These are phyloP conservation scores for Armadillidium nasatum DNA, from an alignment of 1,140 invertebrate genomes.

Conservation along the genomic window DNA sequence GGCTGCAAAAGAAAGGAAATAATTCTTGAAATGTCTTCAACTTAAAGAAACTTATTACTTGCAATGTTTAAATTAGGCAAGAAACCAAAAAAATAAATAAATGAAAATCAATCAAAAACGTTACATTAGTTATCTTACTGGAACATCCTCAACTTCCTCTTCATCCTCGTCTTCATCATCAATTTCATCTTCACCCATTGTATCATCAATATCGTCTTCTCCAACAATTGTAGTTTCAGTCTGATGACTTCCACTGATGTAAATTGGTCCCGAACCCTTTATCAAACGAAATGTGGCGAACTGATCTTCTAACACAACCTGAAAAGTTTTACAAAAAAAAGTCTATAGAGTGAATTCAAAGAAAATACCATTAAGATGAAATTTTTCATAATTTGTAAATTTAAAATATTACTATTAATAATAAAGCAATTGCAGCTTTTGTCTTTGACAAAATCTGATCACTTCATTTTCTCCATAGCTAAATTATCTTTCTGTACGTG, in stretches of 20 bases:
- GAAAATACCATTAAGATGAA: too few species aligned
- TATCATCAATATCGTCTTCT: slow-evolving; percentile 11
- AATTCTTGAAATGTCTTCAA: background rate
- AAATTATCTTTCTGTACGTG: too few species aligned
- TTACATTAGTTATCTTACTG: background rate
- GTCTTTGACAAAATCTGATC: too few species aligned
- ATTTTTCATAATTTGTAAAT: too few species aligned
- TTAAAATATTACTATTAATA: too few species aligned
- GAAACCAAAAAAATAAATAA: background rate
- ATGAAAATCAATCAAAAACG: background rate
- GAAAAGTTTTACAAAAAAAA: too few species aligned
- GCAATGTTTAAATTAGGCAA: too few species aligned
- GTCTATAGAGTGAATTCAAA: too few species aligned
- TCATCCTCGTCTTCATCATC: slow-evolving; percentile 12
- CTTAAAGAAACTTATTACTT: too few species aligned
- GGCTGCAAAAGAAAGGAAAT: background rate
- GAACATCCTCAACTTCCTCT: slow-evolving; percentile 8
- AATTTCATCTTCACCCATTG: background rate
- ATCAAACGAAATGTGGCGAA: slow-evolving; percentile 4
- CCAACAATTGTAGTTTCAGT: slow-evolving; percentile 11
- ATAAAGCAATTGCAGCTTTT: too few species aligned
- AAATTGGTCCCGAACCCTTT: background rate
- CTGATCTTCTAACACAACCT: slow-evolving; percentile 12
- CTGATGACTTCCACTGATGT: background rate
- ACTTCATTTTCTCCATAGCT: too few species aligned